Conservation (phyloP, 2,113 vertebrate species). For the Monarcha castaneiventris region DNA sequence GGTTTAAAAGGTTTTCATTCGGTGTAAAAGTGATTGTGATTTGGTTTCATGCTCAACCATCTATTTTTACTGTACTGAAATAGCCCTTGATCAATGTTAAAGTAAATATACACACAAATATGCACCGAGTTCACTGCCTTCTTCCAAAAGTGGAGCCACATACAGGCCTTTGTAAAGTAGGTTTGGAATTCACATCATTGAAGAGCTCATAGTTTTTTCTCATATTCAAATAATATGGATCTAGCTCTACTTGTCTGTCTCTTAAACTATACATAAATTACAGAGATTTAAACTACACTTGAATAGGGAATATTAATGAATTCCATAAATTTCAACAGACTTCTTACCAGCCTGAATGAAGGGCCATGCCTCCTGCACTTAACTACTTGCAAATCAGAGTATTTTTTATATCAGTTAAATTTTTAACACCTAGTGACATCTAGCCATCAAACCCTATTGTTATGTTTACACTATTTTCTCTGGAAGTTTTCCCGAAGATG, state of each 20-base stretch:
- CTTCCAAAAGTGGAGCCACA: background rate
- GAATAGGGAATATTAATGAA: background rate
- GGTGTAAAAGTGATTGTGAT: background rate
- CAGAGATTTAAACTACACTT: background rate
- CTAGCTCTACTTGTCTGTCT: background rate
- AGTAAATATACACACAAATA: background rate
- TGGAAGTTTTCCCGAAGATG: background rate
- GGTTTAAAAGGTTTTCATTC: background rate
- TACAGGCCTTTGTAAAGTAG: background rate
- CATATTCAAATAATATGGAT: background rate
- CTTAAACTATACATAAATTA: background rate
- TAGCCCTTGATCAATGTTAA: background rate
- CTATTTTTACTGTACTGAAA: background rate
- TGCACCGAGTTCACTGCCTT: fast-evolving
- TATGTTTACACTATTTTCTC: background rate
- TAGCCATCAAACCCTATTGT: background rate
- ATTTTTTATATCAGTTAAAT: background rate
- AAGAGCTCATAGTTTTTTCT: background rate
- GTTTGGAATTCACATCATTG: background rate
- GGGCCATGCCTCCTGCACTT: background rate
- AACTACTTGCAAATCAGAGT: background rate
- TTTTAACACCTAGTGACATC: background rate
- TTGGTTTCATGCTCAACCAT: background rate
- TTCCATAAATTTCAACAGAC: background rate
- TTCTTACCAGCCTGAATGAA: background rate